Evolutionary conservation across 1,140 invertebrate genomes (phyloP), one percentile per base, ranked within the genome.

Genomic region (Battus philenor): DNA sequence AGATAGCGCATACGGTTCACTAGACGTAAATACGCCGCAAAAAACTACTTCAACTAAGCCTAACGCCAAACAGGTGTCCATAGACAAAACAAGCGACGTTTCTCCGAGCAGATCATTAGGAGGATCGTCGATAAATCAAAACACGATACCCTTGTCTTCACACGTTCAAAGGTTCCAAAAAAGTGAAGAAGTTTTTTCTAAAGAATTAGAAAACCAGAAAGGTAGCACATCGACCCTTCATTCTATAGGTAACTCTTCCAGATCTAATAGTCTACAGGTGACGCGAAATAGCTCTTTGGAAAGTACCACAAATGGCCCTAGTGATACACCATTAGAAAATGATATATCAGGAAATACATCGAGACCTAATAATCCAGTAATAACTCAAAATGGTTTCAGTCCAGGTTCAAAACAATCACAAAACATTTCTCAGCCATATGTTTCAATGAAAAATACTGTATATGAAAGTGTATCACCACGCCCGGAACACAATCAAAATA

Each of bases 361-460:
- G 10, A 59, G 44, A 44, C 36, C 56, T 17, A 65, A 62, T 31
- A 61, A 68, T 54, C 59, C 68, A 44, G 62, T 66, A 30, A 29
- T 68, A 27, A 60, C 62, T 38, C 65, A 74, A 55, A 77, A 75
- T 53, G 66, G 74, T 31, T 69, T 70, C 49, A 66, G 65, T 62
- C 55, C 67, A 3, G 50, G 55, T 34, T 1, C 38, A 16, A 59
- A 55, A 47, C 46, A 47, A 38, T 24, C 9, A 44, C 26, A 59
- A 44, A 22, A 26, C 7, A 13, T 7, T 27, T 38, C 31, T 16
- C 57, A 59, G 50, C 52, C 73, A 8, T 86, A 83, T 41, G 51
- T 69, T 20, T 82, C 86, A 3, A 80, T 88, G 86, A 89, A 90
- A 80, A 85, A 86, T 57, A 86, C 88, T 5, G 74, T 87, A 4